These are phyloP conservation scores for Acanthosoma haemorrhoidale DNA, from an alignment of 2,888 invertebrate species.

Conservation along the genomic window DNA sequence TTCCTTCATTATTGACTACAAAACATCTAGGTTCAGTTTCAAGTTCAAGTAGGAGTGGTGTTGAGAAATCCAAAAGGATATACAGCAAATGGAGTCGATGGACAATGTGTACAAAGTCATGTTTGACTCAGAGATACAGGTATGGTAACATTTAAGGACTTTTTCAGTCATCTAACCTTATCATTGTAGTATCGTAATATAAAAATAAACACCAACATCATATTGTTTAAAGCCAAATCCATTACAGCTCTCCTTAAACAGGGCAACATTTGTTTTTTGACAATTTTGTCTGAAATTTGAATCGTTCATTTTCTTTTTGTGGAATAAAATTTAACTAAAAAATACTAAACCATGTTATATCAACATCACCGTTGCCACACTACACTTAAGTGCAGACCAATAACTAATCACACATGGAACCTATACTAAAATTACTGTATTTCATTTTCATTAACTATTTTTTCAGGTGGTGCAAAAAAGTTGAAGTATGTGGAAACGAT, in stretches of 20 bases:
- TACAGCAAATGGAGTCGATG: slow-evolving; percentile 67
- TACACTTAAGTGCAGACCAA: background rate
- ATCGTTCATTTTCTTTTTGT: no score
- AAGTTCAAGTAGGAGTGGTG: slow-evolving; percentile 26
- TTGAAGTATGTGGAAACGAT: slow-evolving; percentile 68
- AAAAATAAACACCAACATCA: no score
- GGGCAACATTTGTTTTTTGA: no score
- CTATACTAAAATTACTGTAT: background rate
- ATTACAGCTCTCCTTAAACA: no score
- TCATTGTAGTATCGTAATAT: no score
- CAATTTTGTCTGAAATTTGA: no score
- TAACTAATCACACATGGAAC: background rate
- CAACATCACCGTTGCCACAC: no score
- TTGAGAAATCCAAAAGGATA: slow-evolving; percentile 29
- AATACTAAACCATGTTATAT: no score
- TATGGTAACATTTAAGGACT: slow-evolving; percentile 24
- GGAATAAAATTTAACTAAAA: no score
- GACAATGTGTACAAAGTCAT: slow-evolving; percentile 72
- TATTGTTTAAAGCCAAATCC: no score
- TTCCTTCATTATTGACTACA: slow-evolving; percentile 24
- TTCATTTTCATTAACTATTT: background rate
- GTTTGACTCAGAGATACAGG: slow-evolving; percentile 73
- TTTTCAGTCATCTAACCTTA: no score
- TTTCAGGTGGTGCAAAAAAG: slow-evolving; percentile 50
- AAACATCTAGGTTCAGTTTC: slow-evolving; percentile 30